Evolutionary conservation across 2,888 invertebrate species (phyloP).

Genomic region (Chirona hameri): DNA sequence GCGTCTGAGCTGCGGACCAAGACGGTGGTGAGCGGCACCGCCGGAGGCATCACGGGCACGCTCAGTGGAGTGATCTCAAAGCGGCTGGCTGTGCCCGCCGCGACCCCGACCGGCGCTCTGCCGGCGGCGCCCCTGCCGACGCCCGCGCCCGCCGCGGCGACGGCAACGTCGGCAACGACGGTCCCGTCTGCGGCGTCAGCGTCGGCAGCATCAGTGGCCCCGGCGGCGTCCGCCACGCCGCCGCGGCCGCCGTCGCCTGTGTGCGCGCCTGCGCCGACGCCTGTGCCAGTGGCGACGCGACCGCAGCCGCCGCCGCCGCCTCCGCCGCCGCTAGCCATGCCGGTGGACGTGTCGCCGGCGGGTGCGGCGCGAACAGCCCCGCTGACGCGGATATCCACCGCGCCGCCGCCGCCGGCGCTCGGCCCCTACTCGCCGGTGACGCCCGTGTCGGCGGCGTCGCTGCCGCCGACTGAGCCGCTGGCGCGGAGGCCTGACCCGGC

Average conservation of each 20-base stretch:
- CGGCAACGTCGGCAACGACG: conserved; percentile 32
- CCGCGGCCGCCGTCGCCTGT: neutral
- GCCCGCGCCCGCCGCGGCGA: conserved; percentile 38
- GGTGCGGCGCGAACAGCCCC: conserved; percentile 5
- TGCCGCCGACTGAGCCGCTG: conserved; percentile 4
- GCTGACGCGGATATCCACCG: neutral
- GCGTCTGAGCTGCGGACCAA: conserved; percentile 37
- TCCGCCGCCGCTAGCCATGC: neutral
- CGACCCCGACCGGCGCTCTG: conserved; percentile 31
- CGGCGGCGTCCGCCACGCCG: neutral
- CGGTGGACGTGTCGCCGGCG: conserved; percentile 2
- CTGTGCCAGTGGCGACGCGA: neutral
- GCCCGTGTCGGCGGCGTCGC: conserved; percentile 35
- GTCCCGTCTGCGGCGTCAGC: neutral
- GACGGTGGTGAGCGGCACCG: conserved; percentile 40
- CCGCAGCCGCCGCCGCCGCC: neutral
- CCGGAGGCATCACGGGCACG: conserved; percentile 25
- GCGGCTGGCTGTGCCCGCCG: neutral
- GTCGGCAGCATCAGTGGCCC: neutral
- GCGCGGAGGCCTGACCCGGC: neutral
- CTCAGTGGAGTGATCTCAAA: conserved; percentile 25
- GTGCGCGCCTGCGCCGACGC: neutral
- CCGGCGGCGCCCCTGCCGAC: conserved; percentile 47
- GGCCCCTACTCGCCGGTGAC: conserved; percentile 27
- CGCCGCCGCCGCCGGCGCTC: neutral